These are phyloP conservation scores for Amphipoea lucens DNA, from an alignment of 2,888 invertebrate genomes.

Conservation along the genomic window DNA sequence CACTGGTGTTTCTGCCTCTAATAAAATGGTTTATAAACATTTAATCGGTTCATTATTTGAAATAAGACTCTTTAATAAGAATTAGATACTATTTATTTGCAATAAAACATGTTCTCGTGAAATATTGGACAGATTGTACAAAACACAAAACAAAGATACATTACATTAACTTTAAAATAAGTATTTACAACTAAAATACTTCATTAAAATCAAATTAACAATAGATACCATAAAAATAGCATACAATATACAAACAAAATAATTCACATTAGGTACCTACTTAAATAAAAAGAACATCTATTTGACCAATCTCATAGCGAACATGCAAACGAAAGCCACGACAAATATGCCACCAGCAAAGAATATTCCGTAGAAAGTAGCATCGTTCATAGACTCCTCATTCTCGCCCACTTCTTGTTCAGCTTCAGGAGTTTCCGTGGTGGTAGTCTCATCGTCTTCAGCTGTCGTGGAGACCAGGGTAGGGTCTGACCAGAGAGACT, in stretches of 20 bases:
- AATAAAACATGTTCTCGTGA: slow-evolving; percentile 15
- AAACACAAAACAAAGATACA: slow-evolving; percentile 17
- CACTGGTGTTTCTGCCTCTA: slow-evolving; percentile 84
- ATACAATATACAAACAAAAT: slow-evolving; percentile 17
- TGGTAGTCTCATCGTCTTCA: slow-evolving; percentile 35
- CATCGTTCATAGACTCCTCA: slow-evolving; percentile 51
- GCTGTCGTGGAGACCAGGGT: slow-evolving; percentile 63
- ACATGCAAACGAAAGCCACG: slow-evolving; percentile 76
- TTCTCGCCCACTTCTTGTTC: slow-evolving; percentile 35
- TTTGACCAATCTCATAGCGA: slow-evolving; percentile 76
- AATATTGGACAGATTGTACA: slow-evolving; percentile 9
- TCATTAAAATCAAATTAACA: slow-evolving; percentile 4
- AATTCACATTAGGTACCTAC: neutral
- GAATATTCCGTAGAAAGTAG: slow-evolving; percentile 80
- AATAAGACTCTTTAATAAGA: neutral
- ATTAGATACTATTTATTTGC: slow-evolving; percentile 40
- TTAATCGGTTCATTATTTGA: slow-evolving; percentile 11
- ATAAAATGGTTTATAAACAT: slow-evolving; percentile 83
- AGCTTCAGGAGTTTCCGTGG: slow-evolving; percentile 52
- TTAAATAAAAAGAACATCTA: slow-evolving; percentile 19
- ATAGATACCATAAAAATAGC: neutral
- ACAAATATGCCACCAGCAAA: slow-evolving; percentile 79
- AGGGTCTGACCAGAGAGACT: slow-evolving; percentile 78
- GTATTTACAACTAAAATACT: slow-evolving; percentile 51
- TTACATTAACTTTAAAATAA: slow-evolving; percentile 10